These are phyloP conservation scores for Ethmia dodecea DNA, from an alignment of 2,888 invertebrate species.

Conservation along the genomic window DNA sequence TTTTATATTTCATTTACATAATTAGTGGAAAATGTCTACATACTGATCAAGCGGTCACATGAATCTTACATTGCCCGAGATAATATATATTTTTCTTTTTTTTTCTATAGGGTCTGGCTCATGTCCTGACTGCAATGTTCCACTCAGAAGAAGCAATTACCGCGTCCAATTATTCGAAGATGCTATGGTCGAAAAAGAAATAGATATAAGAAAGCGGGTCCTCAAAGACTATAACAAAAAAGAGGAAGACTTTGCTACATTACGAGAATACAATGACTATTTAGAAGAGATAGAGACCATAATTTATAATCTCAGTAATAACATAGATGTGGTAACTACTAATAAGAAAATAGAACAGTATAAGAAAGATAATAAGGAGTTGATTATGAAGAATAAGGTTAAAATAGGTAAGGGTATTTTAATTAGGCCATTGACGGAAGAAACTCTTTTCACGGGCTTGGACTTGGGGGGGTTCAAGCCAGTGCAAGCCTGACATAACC, in stretches of 20 bases:
- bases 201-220: conserved; percentile 94
- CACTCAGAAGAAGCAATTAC: conserved; percentile 92
- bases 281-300: conserved; percentile 96
- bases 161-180: conserved; percentile 98
- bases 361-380: conserved; percentile 92
- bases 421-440: no score
- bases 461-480: no score
- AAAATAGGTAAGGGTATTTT: conserved; percentile 73
- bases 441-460: no score
- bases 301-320: conserved; percentile 92
- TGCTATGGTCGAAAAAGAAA: conserved; percentile 97
- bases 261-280: conserved; percentile 96
- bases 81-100: conserved; percentile 35
- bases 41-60: no score
- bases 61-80: neutral
- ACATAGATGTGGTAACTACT: conserved; percentile 92
- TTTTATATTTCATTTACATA: neutral
- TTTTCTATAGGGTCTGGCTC: conserved; percentile 89
- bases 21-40: neutral
- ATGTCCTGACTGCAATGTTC: conserved; percentile 95
- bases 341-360: conserved; percentile 94
- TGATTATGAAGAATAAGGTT: conserved; percentile 88
- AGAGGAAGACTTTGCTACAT: conserved; percentile 92
- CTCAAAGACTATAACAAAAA: conserved; percentile 95
- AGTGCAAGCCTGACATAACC: no score